These are phyloP conservation scores for Tholera decimalis DNA, from an alignment of 2,888 invertebrate genomes.

Conservation along the genomic window DNA sequence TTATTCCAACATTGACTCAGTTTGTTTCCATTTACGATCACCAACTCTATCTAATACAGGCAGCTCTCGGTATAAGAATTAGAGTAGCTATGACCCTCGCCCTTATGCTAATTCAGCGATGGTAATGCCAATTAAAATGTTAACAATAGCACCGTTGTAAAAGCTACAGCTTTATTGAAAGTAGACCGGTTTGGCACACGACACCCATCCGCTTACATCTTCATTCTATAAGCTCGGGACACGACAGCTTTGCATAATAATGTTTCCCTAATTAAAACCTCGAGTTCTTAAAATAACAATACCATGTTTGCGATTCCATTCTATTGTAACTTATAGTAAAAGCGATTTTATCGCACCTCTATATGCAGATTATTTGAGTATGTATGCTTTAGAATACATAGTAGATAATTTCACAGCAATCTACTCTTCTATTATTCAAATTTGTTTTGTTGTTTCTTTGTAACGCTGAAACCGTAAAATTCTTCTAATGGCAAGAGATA, in stretches of 20 bases:
- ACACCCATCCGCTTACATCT: slow-evolving; percentile 66
- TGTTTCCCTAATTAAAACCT: slow-evolving; percentile 67
- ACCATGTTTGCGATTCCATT: slow-evolving; percentile 28
- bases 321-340: slow-evolving; percentile 20
- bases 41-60: slow-evolving; percentile 64
- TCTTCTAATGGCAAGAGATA: slow-evolving; percentile 9
- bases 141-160: slow-evolving; percentile 81
- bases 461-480: slow-evolving; percentile 16
- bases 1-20: slow-evolving; percentile 37
- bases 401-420: slow-evolving; percentile 23
- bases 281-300: slow-evolving; percentile 51
- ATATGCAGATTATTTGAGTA: slow-evolving; percentile 32
- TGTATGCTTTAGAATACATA: slow-evolving; percentile 33
- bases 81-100: slow-evolving; percentile 73
- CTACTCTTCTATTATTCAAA: slow-evolving; percentile 29
- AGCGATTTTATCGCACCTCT: slow-evolving; percentile 27
- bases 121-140: slow-evolving; percentile 86
- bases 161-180: slow-evolving; percentile 79
- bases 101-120: slow-evolving; percentile 77
- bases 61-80: slow-evolving; percentile 58
- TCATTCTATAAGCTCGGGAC: slow-evolving; percentile 59
- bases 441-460: slow-evolving; percentile 36
- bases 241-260: slow-evolving; percentile 66
- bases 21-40: slow-evolving; percentile 51
- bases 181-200: slow-evolving; percentile 85